A percentile compares a stretch with the other conserved stretches of the same genome.
Evolutionary conservation across 2,113 vertebrate species (phyloP).

Genomic region (Tupaia tana): DNA sequence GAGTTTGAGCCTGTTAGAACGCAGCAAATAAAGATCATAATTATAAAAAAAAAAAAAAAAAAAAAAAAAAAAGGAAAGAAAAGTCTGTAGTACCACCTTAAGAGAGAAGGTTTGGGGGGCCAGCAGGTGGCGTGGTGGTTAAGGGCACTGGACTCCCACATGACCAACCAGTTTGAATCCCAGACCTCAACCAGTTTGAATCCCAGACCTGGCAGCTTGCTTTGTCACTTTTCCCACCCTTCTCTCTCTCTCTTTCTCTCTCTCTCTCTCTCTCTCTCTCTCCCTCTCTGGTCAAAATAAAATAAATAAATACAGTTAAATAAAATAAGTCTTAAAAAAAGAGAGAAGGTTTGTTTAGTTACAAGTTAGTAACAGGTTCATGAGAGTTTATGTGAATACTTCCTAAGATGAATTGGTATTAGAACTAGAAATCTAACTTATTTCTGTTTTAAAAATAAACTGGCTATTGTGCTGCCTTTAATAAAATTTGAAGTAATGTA

Average conservation of each 20-base stretch:
- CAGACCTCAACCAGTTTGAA: too few species aligned
- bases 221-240: too few species aligned
- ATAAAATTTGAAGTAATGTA: not conserved
- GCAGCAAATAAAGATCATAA: conserved; percentile 22
- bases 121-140: too few species aligned
- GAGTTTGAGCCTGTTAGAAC: conserved; percentile 43
- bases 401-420: not conserved
- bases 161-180: too few species aligned
- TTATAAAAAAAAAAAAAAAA: conserved; percentile 5
- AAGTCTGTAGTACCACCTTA: not conserved
- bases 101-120: conserved; percentile 43
- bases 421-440: not conserved
- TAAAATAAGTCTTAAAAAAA: too few species aligned
- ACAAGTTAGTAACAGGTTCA: not conserved
- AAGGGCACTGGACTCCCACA: too few species aligned
- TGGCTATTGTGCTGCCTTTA: not conserved
- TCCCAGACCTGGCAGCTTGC: too few species aligned
- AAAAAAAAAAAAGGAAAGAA: conserved; percentile 1
- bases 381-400: not conserved
- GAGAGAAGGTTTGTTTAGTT: conserved; percentile 20
- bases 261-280: too few species aligned
- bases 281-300: too few species aligned
- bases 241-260: too few species aligned
- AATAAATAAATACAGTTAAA: too few species aligned
- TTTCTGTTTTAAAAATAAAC: conserved; percentile 22